Conservation (phyloP, 92 coral and sea anemone genomes). For the Palythoa caribaeorum region DNA sequence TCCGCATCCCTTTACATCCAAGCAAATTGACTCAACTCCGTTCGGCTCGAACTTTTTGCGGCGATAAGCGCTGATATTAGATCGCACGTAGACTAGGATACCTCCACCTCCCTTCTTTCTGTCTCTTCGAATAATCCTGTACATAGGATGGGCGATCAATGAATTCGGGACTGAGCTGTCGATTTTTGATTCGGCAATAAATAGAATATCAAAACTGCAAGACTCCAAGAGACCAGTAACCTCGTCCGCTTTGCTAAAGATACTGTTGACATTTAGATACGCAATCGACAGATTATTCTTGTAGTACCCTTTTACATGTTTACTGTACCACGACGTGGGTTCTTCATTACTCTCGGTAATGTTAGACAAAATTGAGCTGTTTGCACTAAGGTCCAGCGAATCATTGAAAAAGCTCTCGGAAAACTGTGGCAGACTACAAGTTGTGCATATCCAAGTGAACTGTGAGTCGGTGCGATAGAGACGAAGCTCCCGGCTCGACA, state of each 20-base stretch:
- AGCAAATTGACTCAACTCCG: slow-evolving; percentile 56
- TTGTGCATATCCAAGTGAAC: slow-evolving; percentile 34
- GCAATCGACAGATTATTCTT: neutral
- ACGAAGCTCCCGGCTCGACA: slow-evolving; percentile 33
- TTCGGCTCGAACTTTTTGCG: slow-evolving; percentile 56
- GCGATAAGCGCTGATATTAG: slow-evolving; percentile 31
- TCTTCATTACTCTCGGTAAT: slow-evolving; percentile 20
- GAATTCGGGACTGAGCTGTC: neutral
- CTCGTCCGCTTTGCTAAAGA: slow-evolving; percentile 12
- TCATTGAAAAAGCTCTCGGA: slow-evolving; percentile 49
- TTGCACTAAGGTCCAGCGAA: neutral
- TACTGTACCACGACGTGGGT: slow-evolving; percentile 27
- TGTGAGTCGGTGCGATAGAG: slow-evolving; percentile 10
- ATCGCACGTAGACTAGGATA: slow-evolving; percentile 35
- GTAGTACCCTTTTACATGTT: slow-evolving; percentile 10
- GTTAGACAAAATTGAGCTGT: neutral
- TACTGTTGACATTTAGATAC: slow-evolving; percentile 20
- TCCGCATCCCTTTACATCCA: slow-evolving; percentile 50
- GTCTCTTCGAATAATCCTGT: slow-evolving; percentile 34
- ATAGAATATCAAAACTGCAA: slow-evolving; percentile 7
- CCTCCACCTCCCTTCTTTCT: slow-evolving; percentile 31
- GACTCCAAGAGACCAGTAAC: neutral
- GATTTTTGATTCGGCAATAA: slow-evolving; percentile 9
- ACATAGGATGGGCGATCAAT: slow-evolving; percentile 22
- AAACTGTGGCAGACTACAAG: slow-evolving; percentile 43